phyloP scores from a whole-genome alignment of 2,888 invertebrate species.

The Exephanes ischioxanthus region DNA sequence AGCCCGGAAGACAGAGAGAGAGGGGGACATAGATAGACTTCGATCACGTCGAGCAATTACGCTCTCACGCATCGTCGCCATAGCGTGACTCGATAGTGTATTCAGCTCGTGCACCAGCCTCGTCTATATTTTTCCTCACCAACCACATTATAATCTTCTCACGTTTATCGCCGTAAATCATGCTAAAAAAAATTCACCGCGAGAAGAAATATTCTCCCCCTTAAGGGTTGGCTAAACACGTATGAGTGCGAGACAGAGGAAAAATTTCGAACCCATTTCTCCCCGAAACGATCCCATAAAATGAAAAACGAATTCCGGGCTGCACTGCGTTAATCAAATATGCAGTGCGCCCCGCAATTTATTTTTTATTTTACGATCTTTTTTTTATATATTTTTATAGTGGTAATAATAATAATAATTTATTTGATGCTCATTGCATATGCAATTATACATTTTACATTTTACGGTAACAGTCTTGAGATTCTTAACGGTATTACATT shows the following conservation, averaged over 20 bases:
- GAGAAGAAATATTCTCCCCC: not conserved
- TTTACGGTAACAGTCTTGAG: too few species aligned
- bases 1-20: slow-evolving; percentile 35
- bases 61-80: slow-evolving; percentile 56
- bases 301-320: too few species aligned
- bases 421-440: too few species aligned
- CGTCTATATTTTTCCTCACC: slow-evolving; percentile 15
- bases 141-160: slow-evolving; percentile 24
- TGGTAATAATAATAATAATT: too few species aligned
- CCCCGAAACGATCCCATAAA: too few species aligned
- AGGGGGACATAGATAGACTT: slow-evolving; percentile 32
- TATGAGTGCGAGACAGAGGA: not conserved
- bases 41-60: slow-evolving; percentile 62
- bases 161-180: slow-evolving; percentile 3
- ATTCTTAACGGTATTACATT: too few species aligned
- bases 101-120: slow-evolving; percentile 30
- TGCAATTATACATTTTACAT: too few species aligned
- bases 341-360: too few species aligned
- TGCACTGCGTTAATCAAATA: too few species aligned
- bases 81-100: slow-evolving; percentile 46
- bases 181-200: not conserved
- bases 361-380: too few species aligned
- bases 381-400: too few species aligned
- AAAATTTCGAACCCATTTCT: not conserved
- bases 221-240: not conserved